These are phyloP conservation scores for Astyanax mexicanus DNA, from an alignment of 2,797 vertebrate genomes.

Conservation along the genomic window DNA sequence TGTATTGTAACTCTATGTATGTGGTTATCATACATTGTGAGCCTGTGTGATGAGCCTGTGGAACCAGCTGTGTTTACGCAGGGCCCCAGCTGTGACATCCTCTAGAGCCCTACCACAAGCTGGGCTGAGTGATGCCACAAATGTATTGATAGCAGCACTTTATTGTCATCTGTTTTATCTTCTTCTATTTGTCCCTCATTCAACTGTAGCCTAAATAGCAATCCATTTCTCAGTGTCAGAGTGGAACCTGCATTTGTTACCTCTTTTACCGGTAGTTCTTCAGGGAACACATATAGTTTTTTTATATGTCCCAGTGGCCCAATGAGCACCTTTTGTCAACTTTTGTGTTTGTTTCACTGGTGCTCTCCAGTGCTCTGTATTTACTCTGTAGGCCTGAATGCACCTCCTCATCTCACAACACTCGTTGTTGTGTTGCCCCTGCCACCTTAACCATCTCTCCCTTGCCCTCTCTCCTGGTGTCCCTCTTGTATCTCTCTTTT, in stretches of 20 bases:
- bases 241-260: neutral
- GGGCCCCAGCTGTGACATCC: slow-evolving; percentile 45
- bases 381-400: neutral
- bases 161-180: slow-evolving; percentile 6
- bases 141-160: slow-evolving; percentile 27
- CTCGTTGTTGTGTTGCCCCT: neutral
- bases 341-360: neutral
- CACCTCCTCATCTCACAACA: neutral
- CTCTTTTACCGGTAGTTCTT: too few relatives aligned
- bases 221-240: too few relatives aligned
- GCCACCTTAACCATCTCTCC: slow-evolving; percentile 31
- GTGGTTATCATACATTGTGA: neutral
- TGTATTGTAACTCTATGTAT: neutral
- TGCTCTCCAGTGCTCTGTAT: neutral
- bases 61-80: slow-evolving; percentile 41
- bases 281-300: neutral
- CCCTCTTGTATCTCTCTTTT: slow-evolving; percentile 14
- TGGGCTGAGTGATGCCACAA: slow-evolving; percentile 35
- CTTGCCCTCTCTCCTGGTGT: neutral
- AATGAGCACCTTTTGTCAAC: neutral
- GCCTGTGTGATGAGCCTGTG: slow-evolving; percentile 1
- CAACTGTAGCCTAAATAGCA: neutral
- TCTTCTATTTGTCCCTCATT: neutral
- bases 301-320: neutral
- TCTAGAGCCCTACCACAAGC: slow-evolving; percentile 35